Evolutionary conservation across 30 jellyfish, hydroid and myxozoan genomes (phyloP), one percentile per base, ranked within the genome.

Genomic region (Morbakka virulenta): DNA sequence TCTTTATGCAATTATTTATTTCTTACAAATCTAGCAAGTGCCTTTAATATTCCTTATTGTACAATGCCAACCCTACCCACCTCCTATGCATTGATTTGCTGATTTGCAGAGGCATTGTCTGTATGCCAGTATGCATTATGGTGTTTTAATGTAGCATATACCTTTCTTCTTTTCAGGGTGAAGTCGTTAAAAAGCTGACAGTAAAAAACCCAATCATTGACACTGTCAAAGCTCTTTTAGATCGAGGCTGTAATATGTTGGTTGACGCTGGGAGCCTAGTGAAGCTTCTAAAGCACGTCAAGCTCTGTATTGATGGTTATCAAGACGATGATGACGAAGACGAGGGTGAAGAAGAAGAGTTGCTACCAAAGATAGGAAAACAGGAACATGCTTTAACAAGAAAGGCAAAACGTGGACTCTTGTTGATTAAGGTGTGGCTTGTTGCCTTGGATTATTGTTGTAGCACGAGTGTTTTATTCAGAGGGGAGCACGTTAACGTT

Each of bases 151-250:
- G 0, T 4, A 21, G 17, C 23, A 13, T 65, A 12, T 12, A 21
- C 17, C 3, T 65, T 3, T 29, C 41, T 64, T 1, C 25, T 22
- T 47, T 36, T 22, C 63, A 83, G 95, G 72, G 95, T 3, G 98
- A 91, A 21, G 74, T 91, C 23, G 88, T 91, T 12, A 92, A 84
- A 87, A 91, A 63, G 49, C 69, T 80, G 75, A 69, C 96, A 2
- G 61, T 80, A 63, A 80, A 80, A 62, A 85, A 78, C 48, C 90
- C 97, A 21, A 78, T 85, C 17, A 74, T 92, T 32, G 98, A 85
- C 36, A 92, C 98, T 2, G 95, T 92, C 30, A 92, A 92, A 63
- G 90, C 94, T 13, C 53, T 92, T 34, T 83, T 92, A 33, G 98
- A 92, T 72, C 64, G 96, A 27, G 86, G 87, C 47, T 85, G 96